phyloP scores from a whole-genome alignment of 2,888 invertebrate species.

The Tupiocoris notatus region DNA sequence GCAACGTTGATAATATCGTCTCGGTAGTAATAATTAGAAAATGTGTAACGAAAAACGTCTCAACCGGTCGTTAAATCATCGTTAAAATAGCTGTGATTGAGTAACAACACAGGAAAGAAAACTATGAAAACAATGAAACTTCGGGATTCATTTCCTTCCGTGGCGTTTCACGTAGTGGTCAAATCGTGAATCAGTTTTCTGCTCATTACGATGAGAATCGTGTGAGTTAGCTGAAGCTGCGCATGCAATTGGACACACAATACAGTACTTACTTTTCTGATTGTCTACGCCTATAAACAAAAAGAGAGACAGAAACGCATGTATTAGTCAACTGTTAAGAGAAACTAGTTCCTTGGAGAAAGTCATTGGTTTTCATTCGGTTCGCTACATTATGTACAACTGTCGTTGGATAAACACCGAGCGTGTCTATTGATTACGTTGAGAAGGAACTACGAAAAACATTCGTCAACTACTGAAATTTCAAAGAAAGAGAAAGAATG shows the following conservation, averaged over 20 bases:
- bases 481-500: too few species aligned
- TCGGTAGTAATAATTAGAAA: neutral
- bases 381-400: slow-evolving; percentile 28
- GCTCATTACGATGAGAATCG: slow-evolving; percentile 10
- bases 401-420: slow-evolving; percentile 25
- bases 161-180: neutral
- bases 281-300: slow-evolving; percentile 48
- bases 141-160: neutral
- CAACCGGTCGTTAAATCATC: neutral
- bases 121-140: neutral
- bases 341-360: slow-evolving; percentile 15
- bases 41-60: neutral
- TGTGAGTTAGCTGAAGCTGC: slow-evolving; percentile 14
- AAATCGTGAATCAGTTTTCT: slow-evolving; percentile 9
- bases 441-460: too few species aligned
- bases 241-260: slow-evolving; percentile 36
- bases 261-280: slow-evolving; percentile 47
- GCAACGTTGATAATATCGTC: too few species aligned
- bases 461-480: too few species aligned
- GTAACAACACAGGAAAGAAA: neutral
- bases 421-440: slow-evolving; percentile 25
- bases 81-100: neutral
- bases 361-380: neutral
- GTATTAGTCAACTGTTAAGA: slow-evolving; percentile 45
- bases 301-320: slow-evolving; percentile 46